Base-by-base conservation (phyloP, 1,140 invertebrate species). In the Centruroides vittatus region DNA sequence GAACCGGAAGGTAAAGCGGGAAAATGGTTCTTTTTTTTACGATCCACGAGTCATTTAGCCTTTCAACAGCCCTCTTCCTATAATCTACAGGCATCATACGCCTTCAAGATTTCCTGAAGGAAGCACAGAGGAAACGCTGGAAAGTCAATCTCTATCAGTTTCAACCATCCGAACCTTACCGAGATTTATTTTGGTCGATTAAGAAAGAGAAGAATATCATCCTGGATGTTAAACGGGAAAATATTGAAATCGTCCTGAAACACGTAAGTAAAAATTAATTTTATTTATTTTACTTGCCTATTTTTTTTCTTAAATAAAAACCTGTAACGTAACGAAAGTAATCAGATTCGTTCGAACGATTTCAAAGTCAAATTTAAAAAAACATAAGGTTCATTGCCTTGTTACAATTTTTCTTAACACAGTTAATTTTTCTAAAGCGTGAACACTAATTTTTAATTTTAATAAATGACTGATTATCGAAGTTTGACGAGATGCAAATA, bases 1-100 rank as follows among this genome's bases (percentile, higher is more conserved):
- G 89, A 88, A 75, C 91, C 93, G 72, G 90, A 94, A 70, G 89
- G 92, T 50, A 76, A 95, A 61, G 8, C 41, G 1, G 4, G 13
- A 41, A 56, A 56, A 56, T 0, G 35, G 12, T 11, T n/a, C 46
- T 7, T 51, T 51, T n/a, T 13, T 10, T 51, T 13, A n/a, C n/a
- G n/a, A n/a, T n/a, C n/a, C 3, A 13, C 23, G 12, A 6, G 23
- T 51, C 50, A 51, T 51, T 51, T 34, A 51, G 23, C 11, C 6
- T 10, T 51, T 51, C 50, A n/a, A 51, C 11, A 5, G 41, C 3
- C 41, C 8, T 6, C 8, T 41, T 41, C 11, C 11, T 51, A 53
- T 61, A 50, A n/a, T 41, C 23, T 35, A 9, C 36, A 67, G 66
- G 65, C 55, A 58, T 67, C 35, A 67, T 67, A 58, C 58, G 66